Evolutionary conservation across 2,113 vertebrate genomes (phyloP), one percentile per base, ranked within the genome.

Genomic region (Petrocephalus microphthalmus): DNA sequence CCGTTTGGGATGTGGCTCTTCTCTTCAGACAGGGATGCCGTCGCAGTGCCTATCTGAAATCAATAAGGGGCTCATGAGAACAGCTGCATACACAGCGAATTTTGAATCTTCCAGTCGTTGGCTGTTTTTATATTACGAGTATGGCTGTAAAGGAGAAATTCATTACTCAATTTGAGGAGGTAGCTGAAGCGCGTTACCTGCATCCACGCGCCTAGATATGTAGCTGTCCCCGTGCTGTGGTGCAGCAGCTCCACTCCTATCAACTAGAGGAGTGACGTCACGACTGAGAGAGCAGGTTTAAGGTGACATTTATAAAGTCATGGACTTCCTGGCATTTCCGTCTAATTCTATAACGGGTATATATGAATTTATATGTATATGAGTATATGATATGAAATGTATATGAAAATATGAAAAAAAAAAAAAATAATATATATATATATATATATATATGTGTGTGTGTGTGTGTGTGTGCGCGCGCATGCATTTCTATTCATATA

Each of bases 201-300:
- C 88, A 74, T 91, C 91, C 89, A 91, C 91, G 90, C 92, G 93
- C 92, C 85, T 94, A 92, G 47, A 91, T 91, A 90, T 86, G 94
- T 94, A 94, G 94, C 95, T 94, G 94, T 95, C 94, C 95, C 91
- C 93, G 67, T 67, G 90, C 89, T 90, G 91, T 93, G 95, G 93
- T 94, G 93, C 94, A 95, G 94, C 93, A 94, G 93, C 89, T 87
- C 89, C 87, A 57, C 81, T 89, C 84, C 45, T 90, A 88, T 89
- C 82, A 90, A 89, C 89, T 88, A 89, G 64, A 82, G 74, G 81
- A 87, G 90, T 92, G 92, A 92, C 91, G 92, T 92, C 90, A 92
- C 88, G 15, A 87, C 84, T 51, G 22, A 54, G 37, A 54, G 87
- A 78, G 57, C 45, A 88, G 87, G 87, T 90, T 89, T 89, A 89